Conservation (phyloP, 2,888 invertebrate species). For the Drosophila cracens region DNA sequence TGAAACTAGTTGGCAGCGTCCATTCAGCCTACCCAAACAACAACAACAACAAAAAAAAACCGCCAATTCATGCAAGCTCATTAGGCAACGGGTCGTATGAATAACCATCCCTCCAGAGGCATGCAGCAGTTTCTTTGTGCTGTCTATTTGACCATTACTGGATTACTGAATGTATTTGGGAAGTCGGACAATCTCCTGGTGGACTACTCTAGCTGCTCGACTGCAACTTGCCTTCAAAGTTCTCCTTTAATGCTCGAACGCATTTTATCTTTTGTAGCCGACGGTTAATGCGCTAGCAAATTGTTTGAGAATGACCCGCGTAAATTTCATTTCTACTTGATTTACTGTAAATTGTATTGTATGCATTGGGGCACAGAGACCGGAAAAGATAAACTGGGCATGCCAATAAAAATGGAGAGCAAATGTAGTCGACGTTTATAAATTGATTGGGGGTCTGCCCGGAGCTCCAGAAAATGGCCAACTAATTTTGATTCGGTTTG, state of each 20-base stretch:
- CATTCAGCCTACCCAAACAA: slow-evolving; percentile 33
- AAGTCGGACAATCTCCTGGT: slow-evolving; percentile 11
- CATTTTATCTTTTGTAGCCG: slow-evolving; percentile 69
- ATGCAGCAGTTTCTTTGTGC: slow-evolving; percentile 41
- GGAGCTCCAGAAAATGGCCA: slow-evolving; percentile 20
- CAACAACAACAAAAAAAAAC: slow-evolving; percentile 18
- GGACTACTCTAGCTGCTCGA: not conserved
- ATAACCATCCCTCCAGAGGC: slow-evolving; percentile 24
- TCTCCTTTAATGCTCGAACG: slow-evolving; percentile 62
- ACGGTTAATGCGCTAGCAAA: slow-evolving; percentile 68
- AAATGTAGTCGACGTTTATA: slow-evolving; percentile 59
- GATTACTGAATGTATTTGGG: slow-evolving; percentile 32
- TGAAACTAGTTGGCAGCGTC: slow-evolving; percentile 55
- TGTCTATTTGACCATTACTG: slow-evolving; percentile 31
- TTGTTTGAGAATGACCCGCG: slow-evolving; percentile 79
- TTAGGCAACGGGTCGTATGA: slow-evolving; percentile 66
- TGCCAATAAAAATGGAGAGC: slow-evolving; percentile 31
- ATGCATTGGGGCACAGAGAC: not conserved
- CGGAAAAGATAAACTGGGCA: slow-evolving; percentile 34
- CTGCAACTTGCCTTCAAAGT: slow-evolving; percentile 33
- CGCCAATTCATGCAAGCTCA: slow-evolving; percentile 76
- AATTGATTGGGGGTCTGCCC: slow-evolving; percentile 54
- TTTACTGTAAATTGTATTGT: slow-evolving; percentile 76
- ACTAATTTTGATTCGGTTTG: slow-evolving; percentile 42
- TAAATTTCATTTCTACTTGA: slow-evolving; percentile 72